Evolutionary conservation across 1,140 invertebrate species (phyloP), one percentile per base, ranked within the genome.

Genomic region (Meloidogyne exigua): DNA sequence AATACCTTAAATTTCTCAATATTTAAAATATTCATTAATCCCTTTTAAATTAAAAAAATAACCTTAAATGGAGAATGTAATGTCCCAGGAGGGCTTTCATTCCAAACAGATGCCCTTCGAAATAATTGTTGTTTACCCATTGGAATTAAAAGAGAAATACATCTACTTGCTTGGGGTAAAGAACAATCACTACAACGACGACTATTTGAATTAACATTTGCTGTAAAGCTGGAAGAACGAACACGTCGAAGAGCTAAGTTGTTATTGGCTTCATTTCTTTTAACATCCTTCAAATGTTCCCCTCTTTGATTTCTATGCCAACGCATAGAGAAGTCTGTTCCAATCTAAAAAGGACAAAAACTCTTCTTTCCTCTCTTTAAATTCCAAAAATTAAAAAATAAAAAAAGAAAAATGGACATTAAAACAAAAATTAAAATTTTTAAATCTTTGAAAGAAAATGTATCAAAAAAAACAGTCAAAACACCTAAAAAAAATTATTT

Each of bases 21-120:
- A n/a, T n/a, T n/a, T n/a, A n/a, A n/a, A n/a, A n/a, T n/a, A n/a
- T n/a, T n/a, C n/a, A n/a, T n/a, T n/a, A n/a, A n/a, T n/a, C n/a
- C n/a, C n/a, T n/a, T n/a, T n/a, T 32, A 32, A 32, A 32, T 32
- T 3, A 32, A 3, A 15, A 71, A 78, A n/a, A 80, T 28, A 7
- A 82, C 42, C 26, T 82, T 78, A 25, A 80, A 80, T 25, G 79
- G 79, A 18, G 80, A 82, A 21, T 81, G 81, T 65, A 81, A 68
- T 3, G 69, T 68, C n/a, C 82, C 80, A n/a, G 80, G 80, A 18
- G 80, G 80, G 49, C 80, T 81, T 71, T 81, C 80, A 44, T 42
- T 83, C 80, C 80, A 81, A 28, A 81, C 80, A 7, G 80, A 81
- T 28, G 80, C 80, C 11, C 80, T 23, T 32, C 81, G 81, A 64